phyloP scores from a whole-genome alignment of 2,888 invertebrate genomes.

The Nomada fucata region DNA sequence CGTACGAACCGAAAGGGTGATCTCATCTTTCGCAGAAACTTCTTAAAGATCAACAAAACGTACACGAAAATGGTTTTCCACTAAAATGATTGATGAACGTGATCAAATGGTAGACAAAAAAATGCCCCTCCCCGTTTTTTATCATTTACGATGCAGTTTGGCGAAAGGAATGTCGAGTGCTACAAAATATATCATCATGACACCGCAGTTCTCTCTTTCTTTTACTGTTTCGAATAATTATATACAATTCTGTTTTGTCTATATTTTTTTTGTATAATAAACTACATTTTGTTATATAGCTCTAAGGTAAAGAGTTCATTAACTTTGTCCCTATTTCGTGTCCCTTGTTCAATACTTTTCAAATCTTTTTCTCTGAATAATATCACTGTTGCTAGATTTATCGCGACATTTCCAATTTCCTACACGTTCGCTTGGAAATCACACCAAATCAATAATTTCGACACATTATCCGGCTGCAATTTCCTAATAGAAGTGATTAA shows the following conservation, averaged over 20 bases:
- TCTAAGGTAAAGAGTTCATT: too few species aligned
- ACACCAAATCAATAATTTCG: neutral
- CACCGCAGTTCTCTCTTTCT: neutral
- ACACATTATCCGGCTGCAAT: neutral
- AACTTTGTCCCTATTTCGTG: neutral
- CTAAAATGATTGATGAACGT: constrained; percentile 44
- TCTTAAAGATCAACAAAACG: constrained; percentile 7
- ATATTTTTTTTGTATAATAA: too few species aligned
- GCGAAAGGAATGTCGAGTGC: too few species aligned
- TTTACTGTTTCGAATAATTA: neutral
- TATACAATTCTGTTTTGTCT: neutral
- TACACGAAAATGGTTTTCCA: constrained; percentile 2
- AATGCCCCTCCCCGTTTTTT: neutral
- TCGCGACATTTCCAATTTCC: neutral
- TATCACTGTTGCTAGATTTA: neutral
- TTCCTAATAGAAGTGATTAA: neutral
- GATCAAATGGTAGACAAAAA: constrained; percentile 32
- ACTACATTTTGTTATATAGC: too few species aligned
- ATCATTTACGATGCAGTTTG: constrained; percentile 2
- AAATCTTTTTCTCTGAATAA: neutral
- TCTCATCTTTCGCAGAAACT: constrained; percentile 17
- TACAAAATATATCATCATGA: neutral
- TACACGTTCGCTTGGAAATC: neutral
- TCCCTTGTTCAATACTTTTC: neutral
- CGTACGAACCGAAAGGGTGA: constrained; percentile 1